These are phyloP conservation scores for Danio aesculapii DNA, from an alignment of 2,797 vertebrate species.

Conservation along the genomic window DNA sequence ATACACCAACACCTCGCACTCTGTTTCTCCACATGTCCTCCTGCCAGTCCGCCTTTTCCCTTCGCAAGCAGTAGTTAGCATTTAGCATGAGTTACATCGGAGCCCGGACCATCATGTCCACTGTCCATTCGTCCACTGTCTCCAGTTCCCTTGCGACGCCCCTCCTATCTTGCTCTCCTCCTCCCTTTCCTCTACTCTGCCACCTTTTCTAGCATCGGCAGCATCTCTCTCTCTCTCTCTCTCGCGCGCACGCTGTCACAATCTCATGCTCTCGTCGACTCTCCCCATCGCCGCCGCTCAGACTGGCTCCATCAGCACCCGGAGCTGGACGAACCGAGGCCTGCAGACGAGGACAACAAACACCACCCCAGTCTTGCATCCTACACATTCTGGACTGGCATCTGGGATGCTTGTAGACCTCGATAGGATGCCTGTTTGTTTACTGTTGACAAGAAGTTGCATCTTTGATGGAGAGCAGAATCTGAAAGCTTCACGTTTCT, in stretches of 20 bases:
- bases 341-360: not conserved
- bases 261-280: constrained; percentile 25
- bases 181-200: constrained; percentile 39
- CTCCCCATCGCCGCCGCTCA: not conserved
- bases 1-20: constrained; percentile 67
- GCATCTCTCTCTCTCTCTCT: constrained; percentile 40
- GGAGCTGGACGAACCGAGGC: constrained; percentile 6
- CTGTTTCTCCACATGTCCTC: constrained; percentile 54
- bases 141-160: constrained; percentile 59
- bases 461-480: not conserved
- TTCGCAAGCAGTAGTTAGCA: constrained; percentile 53
- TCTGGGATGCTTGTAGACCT: not conserved
- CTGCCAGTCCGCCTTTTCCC: constrained; percentile 33
- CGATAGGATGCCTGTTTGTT: not conserved
- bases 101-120: constrained; percentile 47
- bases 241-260: not conserved
- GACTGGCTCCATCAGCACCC: not conserved
- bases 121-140: constrained; percentile 46
- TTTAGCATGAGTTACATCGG: constrained; percentile 53
- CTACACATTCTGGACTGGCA: constrained; percentile 3
- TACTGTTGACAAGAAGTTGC: not conserved
- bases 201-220: constrained; percentile 60
- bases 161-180: constrained; percentile 53
- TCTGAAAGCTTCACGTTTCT: constrained; percentile 6
- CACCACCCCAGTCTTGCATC: not conserved